These are phyloP conservation scores for Geotrupes spiniger DNA, from an alignment of 2,888 invertebrate genomes.

Conservation along the genomic window DNA sequence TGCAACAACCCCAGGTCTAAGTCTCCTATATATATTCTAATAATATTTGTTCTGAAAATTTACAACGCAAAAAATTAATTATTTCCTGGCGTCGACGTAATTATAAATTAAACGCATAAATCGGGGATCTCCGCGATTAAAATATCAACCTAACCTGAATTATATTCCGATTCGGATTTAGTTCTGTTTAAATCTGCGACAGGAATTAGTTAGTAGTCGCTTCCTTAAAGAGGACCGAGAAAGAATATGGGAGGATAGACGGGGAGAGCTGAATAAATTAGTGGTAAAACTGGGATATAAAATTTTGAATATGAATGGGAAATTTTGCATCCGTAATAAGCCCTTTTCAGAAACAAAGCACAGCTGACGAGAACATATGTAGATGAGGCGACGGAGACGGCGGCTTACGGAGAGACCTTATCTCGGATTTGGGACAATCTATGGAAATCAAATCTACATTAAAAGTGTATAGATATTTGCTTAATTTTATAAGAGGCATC, in stretches of 20 bases:
- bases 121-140: slow-evolving; percentile 4
- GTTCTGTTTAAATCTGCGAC: slow-evolving; percentile 32
- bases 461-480: slow-evolving; percentile 12
- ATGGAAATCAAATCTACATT: slow-evolving; percentile 21
- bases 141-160: slow-evolving; percentile 3
- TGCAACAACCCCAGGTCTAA: no score
- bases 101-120: no score
- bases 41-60: no score
- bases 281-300: slow-evolving; percentile 76
- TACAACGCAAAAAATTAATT: no score
- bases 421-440: slow-evolving; percentile 18
- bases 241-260: slow-evolving; percentile 40
- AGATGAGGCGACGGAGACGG: slow-evolving; percentile 54
- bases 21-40: no score
- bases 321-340: slow-evolving; percentile 85
- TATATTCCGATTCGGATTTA: slow-evolving; percentile 23
- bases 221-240: slow-evolving; percentile 31
- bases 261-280: slow-evolving; percentile 68
- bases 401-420: slow-evolving; percentile 40
- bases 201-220: slow-evolving; percentile 33
- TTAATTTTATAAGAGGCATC: background rate
- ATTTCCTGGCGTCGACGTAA: no score
- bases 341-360: slow-evolving; percentile 61
- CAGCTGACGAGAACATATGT: slow-evolving; percentile 61
- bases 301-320: slow-evolving; percentile 89